Conservation (phyloP, 1,140 invertebrate genomes). For the Psilanteris sp. region DNA sequence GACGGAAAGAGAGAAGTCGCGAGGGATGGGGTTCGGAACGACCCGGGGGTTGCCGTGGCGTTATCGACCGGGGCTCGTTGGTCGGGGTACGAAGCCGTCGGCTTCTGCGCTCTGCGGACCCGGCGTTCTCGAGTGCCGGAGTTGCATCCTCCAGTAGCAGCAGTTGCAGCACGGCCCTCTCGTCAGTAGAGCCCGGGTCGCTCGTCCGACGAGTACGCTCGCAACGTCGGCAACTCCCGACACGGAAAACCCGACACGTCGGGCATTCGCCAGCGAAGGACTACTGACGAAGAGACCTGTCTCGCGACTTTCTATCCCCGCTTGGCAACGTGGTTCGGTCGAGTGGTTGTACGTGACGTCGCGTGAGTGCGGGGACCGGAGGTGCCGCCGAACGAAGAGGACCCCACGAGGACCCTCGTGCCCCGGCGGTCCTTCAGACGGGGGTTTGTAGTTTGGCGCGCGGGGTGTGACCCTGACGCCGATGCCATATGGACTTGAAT, state of each 20-base stretch:
- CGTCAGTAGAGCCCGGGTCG: constrained; percentile 74
- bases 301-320: background rate
- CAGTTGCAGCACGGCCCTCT: constrained; percentile 67
- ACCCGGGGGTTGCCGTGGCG: constrained; percentile 78
- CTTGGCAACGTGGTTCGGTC: constrained; percentile 36
- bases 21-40: constrained; percentile 67
- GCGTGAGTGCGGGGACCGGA: constrained; percentile 5
- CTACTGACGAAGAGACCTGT: constrained; percentile 8
- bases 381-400: too few species aligned
- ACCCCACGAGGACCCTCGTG: constrained; percentile 39
- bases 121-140: constrained; percentile 71
- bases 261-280: constrained; percentile 1
- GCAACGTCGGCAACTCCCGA: constrained; percentile 2
- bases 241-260: background rate
- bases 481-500: constrained; percentile 51
- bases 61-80: constrained; percentile 74
- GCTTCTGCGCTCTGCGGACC: constrained; percentile 74
- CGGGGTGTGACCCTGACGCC: constrained; percentile 47
- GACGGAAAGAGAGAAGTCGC: constrained; percentile 44
- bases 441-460: background rate
- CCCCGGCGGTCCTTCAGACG: constrained; percentile 14
- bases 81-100: constrained; percentile 68
- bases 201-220: constrained; percentile 62
- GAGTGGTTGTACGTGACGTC: constrained; percentile 53
- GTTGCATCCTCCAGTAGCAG: constrained; percentile 67